A percentile compares a stretch with the other conserved stretches of the same genome.
Conservation (phyloP, 2,113 vertebrate genomes). For the Gymnarchus niloticus region DNA sequence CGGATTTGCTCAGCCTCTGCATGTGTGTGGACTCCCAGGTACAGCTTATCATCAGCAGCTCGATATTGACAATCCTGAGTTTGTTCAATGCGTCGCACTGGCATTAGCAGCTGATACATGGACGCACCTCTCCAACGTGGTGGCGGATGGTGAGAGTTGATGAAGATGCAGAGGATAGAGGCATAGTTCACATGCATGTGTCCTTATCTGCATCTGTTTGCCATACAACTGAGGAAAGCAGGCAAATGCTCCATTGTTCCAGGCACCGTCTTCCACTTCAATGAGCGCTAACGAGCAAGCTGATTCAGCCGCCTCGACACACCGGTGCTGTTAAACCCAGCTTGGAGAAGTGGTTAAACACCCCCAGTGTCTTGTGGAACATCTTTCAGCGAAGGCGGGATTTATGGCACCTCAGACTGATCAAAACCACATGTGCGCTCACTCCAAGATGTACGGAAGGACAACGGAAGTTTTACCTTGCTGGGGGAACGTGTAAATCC, state of each 20-base stretch:
- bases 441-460: background rate
- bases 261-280: background rate
- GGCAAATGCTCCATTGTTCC: background rate
- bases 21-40: background rate
- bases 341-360: background rate
- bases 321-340: background rate
- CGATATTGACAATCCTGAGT: background rate
- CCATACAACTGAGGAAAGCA: background rate
- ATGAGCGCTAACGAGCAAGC: background rate
- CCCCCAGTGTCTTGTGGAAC: background rate
- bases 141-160: background rate
- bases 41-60: background rate
- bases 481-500: background rate
- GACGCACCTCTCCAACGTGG: background rate
- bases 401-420: background rate
- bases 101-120: background rate
- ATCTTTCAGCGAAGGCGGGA: background rate
- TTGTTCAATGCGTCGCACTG: background rate
- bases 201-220: background rate
- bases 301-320: background rate
- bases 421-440: background rate
- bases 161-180: background rate
- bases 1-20: background rate
- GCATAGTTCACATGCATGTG: background rate
- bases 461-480: background rate